Base-by-base conservation (phyloP, 2,888 invertebrate genomes). In the Drosophila atroscutellata region DNA sequence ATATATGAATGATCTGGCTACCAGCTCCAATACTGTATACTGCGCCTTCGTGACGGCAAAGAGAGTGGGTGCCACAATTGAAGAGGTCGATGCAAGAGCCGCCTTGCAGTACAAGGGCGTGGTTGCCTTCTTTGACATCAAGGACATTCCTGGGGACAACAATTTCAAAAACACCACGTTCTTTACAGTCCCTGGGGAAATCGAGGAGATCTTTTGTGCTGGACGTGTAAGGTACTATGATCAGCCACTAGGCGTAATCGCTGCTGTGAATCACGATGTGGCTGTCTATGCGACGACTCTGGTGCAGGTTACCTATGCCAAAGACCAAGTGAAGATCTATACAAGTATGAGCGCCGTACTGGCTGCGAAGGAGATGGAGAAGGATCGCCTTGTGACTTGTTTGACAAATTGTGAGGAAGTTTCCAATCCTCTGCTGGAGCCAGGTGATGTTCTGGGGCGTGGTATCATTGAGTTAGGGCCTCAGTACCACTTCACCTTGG, bases 401-500 rank as follows among this genome's bases (percentile, higher is more conserved):
- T 49, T 69, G 0, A 77, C 74, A 13, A 3, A 65, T 58, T 8
- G 51, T 66, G 28, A 59, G 4, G 18, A 75, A 63, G 9, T 54
- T 0, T 1, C 28, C 3, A 37, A 45, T 2, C 24, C 65, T 7
- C 15, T 39, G 3, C 26, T 75, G 6, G 69, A 65, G 4, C 67
- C 83, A 1, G 83, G 86, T 0, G 86, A 90, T 58, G 50, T 90
- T 0, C 26, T 72, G 4, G 87, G 79, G 0, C 74, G 85, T 32
- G 97, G 96, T 0, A 93, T 93, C 57, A 92, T 94, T 52, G 93
- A 94, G 59, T 81, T 95, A 62, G 95, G 95, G 11, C 91, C 94
- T 0, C 97, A 97, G 88, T 96, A 95, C 90, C 97, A 97, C 90
- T 96, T 95, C 81, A 94, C 95, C 2, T 95, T 97, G 95, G 97